These are phyloP conservation scores for Sebastes nivosus DNA, from an alignment of 2,797 vertebrate species.

Conservation along the genomic window DNA sequence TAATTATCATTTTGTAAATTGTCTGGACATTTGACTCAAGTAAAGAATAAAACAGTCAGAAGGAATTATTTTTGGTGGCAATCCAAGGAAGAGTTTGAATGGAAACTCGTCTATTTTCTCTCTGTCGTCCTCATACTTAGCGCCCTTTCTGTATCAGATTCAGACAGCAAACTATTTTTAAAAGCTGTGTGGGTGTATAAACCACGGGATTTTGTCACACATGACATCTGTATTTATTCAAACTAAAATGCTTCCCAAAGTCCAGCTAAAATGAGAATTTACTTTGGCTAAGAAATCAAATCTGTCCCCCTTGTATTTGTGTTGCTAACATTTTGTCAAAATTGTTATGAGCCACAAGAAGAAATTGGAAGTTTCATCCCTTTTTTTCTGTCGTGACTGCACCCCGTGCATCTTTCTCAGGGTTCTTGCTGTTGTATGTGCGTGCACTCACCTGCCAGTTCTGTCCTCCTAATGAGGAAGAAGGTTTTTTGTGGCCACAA, in stretches of 20 bases:
- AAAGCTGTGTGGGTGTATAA: neutral
- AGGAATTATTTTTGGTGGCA: neutral
- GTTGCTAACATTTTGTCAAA: neutral
- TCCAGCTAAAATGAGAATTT: no score
- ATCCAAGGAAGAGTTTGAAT: neutral
- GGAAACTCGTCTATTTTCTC: neutral
- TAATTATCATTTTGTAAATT: neutral
- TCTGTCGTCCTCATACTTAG: neutral
- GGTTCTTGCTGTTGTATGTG: neutral
- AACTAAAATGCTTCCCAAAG: no score
- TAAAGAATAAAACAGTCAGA: neutral
- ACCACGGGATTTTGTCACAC: neutral
- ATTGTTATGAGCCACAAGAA: neutral
- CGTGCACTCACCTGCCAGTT: neutral
- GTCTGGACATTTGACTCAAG: neutral
- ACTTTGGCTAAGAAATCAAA: neutral
- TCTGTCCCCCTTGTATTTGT: neutral
- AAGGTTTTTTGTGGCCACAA: neutral
- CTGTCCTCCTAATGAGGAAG: neutral
- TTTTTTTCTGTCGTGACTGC: neutral
- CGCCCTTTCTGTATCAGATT: no score
- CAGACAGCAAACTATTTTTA: neutral
- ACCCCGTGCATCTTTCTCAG: neutral
- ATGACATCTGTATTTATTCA: no score
- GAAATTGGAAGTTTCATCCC: neutral